These are phyloP conservation scores for Cirrhinus mrigala DNA, from an alignment of 2,797 vertebrate species.

Conservation along the genomic window DNA sequence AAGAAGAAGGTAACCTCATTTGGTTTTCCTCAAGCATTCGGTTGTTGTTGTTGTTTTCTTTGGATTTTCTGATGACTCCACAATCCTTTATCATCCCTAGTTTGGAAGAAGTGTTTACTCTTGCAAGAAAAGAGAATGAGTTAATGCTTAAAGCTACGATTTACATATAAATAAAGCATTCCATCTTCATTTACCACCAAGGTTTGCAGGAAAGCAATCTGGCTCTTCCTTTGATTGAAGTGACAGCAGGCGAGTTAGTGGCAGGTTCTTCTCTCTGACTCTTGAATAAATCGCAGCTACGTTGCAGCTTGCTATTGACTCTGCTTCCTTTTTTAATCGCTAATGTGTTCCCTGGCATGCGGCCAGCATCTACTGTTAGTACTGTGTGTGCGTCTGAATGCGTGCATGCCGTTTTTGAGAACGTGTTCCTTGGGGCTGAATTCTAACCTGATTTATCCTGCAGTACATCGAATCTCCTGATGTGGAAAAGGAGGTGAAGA, in stretches of 20 bases:
- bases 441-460: conserved; percentile 53
- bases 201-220: conserved; percentile 71
- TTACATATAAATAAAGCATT: conserved; percentile 81
- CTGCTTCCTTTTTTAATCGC: conserved; percentile 74
- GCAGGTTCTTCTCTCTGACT: conserved; percentile 71
- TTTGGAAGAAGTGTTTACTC: conserved; percentile 37
- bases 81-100: conserved; percentile 54
- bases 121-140: conserved; percentile 45
- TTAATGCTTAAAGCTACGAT: conserved; percentile 71
- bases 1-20: conserved; percentile 89
- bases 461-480: conserved; percentile 92
- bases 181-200: conserved; percentile 72
- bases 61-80: conserved; percentile 57
- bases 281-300: conserved; percentile 75
- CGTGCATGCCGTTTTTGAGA: conserved; percentile 9
- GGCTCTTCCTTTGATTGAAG: conserved; percentile 72
- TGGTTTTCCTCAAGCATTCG: conserved; percentile 57
- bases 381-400: conserved; percentile 36
- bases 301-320: conserved; percentile 74
- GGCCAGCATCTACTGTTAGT: conserved; percentile 64
- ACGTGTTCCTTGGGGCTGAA: neutral
- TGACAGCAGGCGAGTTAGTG: conserved; percentile 69
- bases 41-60: neutral
- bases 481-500: conserved; percentile 96
- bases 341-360: conserved; percentile 77